Base-by-base conservation (phyloP, 2,113 vertebrate species). In the Ciconia boyciana region DNA sequence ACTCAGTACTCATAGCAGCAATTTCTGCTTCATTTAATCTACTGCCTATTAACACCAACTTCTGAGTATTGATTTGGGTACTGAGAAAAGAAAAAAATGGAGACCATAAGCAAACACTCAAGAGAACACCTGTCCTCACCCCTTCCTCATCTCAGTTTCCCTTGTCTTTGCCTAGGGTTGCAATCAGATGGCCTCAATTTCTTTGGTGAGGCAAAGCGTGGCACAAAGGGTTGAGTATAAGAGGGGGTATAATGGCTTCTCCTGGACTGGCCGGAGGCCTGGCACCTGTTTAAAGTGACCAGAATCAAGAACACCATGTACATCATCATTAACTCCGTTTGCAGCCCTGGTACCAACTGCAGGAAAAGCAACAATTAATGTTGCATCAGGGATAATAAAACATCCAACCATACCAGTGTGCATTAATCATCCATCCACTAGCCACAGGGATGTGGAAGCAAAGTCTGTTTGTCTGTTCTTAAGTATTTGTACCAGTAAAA, bases 271-370 rank as follows among this genome's bases (percentile, higher is more conserved):
- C 19, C 7, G 6, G 16, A 15, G n/a, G 5, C 18, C 22, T 74
- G 10, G 18, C 34, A 41, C 18, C 13, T 32, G 24, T 48, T 60
- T 49, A 55, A 52, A 79, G 34, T 24, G 49, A 70, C 39, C 8
- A 11, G 34, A 76, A 57, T 26, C 0, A 0, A 66, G 51, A 70
- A 57, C 18, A 31, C 7, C 14, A 5, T 16, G 24, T 32, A 28
- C 36, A 43, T 28, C 10, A 32, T 39, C 39, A 69, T 65, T 64
- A 83, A 48, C 19, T 61, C 21, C 16, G 16, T 57, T 65, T 94
- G 71, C 34, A 83, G 36, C 9, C 32, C 18, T 46, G 10, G 13
- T 34, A 52, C 31, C 28, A 31, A 2, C n/a, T 21, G 9, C 12
- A 55, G 61, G 14, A 72, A 70, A 82, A 75, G 16, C 29, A 72